A percentile compares a stretch with the other conserved stretches of the same genome.
These are phyloP conservation scores for Brachionus calyciflorus DNA, from an alignment of 1,140 invertebrate genomes.

Conservation along the genomic window DNA sequence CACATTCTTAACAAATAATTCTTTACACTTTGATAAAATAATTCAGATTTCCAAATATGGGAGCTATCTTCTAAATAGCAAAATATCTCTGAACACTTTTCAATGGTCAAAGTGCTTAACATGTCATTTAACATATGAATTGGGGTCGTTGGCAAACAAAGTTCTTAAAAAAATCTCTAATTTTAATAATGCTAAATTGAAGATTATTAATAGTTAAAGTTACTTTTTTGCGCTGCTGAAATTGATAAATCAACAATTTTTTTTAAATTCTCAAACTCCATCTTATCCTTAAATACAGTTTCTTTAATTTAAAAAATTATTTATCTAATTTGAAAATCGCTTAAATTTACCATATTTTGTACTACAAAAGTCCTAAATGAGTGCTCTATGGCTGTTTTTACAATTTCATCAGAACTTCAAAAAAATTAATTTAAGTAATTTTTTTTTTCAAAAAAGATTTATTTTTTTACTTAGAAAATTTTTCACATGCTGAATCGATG, in stretches of 20 bases:
- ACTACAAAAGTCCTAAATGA: slow-evolving; percentile 28
- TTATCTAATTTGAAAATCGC: background rate
- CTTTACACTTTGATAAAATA: slow-evolving; percentile 42
- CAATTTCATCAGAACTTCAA: background rate
- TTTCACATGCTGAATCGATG: background rate
- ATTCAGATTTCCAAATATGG: slow-evolving; percentile 27
- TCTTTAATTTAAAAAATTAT: background rate
- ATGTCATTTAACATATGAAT: slow-evolving; percentile 36
- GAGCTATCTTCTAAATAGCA: slow-evolving; percentile 26
- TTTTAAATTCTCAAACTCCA: background rate
- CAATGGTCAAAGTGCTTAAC: slow-evolving; percentile 32
- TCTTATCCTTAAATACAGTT: background rate
- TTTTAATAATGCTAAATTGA: too few species aligned
- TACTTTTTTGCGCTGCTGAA: slow-evolving; percentile 29
- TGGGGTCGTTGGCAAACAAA: slow-evolving; percentile 35
- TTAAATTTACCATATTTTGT: background rate
- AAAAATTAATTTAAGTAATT: background rate
- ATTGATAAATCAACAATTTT: slow-evolving; percentile 8
- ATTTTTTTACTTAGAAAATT: background rate
- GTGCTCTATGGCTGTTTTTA: slow-evolving; percentile 39
- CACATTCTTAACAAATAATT: slow-evolving; percentile 45
- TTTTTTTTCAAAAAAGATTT: background rate
- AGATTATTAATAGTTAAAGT: background rate
- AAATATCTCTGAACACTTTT: slow-evolving; percentile 39
- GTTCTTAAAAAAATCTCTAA: background rate